Percentiles rank a stretch among this genome's conserved stretches.
These are phyloP conservation scores for Hucho hucho DNA, from an alignment of 2,113 vertebrate genomes.

Conservation along the genomic window DNA sequence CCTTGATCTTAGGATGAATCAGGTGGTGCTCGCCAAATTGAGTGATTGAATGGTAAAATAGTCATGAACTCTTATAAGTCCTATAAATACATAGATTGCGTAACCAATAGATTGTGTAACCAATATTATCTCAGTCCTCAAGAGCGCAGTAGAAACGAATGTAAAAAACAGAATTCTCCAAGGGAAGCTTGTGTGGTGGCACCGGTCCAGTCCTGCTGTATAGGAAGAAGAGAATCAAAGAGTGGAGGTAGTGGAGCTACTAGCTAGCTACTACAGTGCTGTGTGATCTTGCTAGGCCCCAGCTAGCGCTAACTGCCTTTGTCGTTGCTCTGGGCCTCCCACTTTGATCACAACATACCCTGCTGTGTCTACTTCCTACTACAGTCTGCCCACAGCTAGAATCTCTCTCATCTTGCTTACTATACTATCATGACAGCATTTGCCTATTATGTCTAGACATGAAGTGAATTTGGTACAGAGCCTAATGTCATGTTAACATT, in stretches of 20 bases:
- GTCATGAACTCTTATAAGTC: too few relatives aligned
- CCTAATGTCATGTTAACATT: slow-evolving; percentile 20
- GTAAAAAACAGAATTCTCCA: neutral
- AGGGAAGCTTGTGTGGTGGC: neutral
- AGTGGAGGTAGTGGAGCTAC: neutral
- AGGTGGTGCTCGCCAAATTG: neutral
- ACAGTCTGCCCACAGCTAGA: slow-evolving; percentile 8
- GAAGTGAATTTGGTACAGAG: neutral
- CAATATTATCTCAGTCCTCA: neutral
- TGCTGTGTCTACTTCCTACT: neutral
- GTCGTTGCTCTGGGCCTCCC: neutral
- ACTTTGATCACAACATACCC: neutral
- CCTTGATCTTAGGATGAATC: neutral
- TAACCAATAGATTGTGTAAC: too few relatives aligned
- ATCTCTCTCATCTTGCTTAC: slow-evolving; percentile 40
- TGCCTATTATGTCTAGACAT: slow-evolving; percentile 26
- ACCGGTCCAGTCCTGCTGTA: neutral
- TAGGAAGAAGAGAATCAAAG: neutral
- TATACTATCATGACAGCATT: slow-evolving; percentile 22
- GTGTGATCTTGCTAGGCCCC: neutral
- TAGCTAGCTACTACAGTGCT: neutral
- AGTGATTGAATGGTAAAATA: too few relatives aligned
- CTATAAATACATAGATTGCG: too few relatives aligned
- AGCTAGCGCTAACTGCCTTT: neutral
- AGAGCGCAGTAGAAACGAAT: neutral